These are phyloP conservation scores for Psococerastis gibbosa DNA, from an alignment of 2,888 invertebrate species.

Conservation along the genomic window DNA sequence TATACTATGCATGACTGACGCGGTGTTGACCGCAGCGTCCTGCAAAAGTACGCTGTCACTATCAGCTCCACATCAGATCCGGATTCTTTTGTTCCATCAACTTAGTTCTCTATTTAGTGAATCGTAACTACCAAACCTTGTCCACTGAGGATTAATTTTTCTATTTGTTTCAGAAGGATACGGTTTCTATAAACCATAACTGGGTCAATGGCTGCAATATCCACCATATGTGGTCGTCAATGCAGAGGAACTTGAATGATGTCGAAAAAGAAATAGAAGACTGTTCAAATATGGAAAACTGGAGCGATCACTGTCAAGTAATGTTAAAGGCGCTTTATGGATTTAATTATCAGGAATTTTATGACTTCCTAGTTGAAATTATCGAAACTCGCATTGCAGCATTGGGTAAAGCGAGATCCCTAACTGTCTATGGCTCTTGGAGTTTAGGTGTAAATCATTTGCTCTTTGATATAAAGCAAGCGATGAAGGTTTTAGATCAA, in stretches of 20 bases:
- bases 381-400: conserved; percentile 35
- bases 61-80: background rate
- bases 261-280: conserved; percentile 67
- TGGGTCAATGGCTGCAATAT: conserved; percentile 90
- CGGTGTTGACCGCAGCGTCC: no score
- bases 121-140: background rate
- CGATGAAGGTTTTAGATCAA: background rate
- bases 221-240: conserved; percentile 44
- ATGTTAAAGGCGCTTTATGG: conserved; percentile 61
- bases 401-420: conserved; percentile 23
- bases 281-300: conserved; percentile 52
- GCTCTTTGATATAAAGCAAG: conserved; percentile 11
- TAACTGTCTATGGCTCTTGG: conserved; percentile 26
- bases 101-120: conserved; percentile 11
- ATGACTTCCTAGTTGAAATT: conserved; percentile 44
- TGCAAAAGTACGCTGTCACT: no score
- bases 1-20: no score
- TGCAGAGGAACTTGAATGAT: conserved; percentile 39
- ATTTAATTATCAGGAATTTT: conserved; percentile 51
- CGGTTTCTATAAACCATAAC: conserved; percentile 94
- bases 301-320: conserved; percentile 58
- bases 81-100: conserved; percentile 11
- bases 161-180: conserved; percentile 42
- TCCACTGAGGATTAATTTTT: conserved; percentile 10
- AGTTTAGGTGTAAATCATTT: conserved; percentile 24